Percentiles rank a stretch among this genome's conserved stretches.
phyloP scores from a whole-genome alignment of 92 coral and sea anemone genomes.

The Pocillopora grandis region DNA sequence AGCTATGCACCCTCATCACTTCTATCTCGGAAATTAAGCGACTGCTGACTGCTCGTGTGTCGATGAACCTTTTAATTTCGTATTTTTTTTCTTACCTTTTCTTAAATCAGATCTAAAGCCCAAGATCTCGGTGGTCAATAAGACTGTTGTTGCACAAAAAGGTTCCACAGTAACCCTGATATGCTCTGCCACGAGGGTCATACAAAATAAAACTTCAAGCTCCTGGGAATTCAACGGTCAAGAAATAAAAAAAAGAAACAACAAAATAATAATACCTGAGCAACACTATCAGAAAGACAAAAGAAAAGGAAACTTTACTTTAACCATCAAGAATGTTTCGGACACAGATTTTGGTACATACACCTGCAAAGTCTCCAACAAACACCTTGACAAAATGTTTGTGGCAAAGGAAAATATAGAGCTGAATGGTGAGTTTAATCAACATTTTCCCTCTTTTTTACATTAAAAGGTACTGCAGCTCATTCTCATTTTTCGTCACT shows the following conservation, averaged over 20 bases:
- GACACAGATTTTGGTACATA: slow-evolving; percentile 28
- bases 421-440: slow-evolving; percentile 6
- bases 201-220: neutral
- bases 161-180: neutral
- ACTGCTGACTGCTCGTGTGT: too few relatives aligned
- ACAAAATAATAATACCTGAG: neutral
- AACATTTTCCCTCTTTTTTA: neutral
- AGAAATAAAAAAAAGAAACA: neutral
- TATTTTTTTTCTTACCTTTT: too few relatives aligned
- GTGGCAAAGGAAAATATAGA: neutral
- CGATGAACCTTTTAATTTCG: too few relatives aligned
- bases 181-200: neutral
- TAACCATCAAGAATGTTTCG: slow-evolving; percentile 19
- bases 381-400: too few relatives aligned
- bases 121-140: too few relatives aligned
- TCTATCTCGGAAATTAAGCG: too few relatives aligned
- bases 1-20: too few relatives aligned
- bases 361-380: neutral
- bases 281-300: neutral
- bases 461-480: neutral
- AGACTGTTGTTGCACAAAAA: too few relatives aligned
- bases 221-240: slow-evolving; percentile 15
- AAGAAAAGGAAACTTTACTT: neutral
- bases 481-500: too few relatives aligned
- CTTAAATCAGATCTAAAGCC: too few relatives aligned